These are phyloP conservation scores for Piprites chloris DNA, from an alignment of 2,113 vertebrate species.

Conservation along the genomic window DNA sequence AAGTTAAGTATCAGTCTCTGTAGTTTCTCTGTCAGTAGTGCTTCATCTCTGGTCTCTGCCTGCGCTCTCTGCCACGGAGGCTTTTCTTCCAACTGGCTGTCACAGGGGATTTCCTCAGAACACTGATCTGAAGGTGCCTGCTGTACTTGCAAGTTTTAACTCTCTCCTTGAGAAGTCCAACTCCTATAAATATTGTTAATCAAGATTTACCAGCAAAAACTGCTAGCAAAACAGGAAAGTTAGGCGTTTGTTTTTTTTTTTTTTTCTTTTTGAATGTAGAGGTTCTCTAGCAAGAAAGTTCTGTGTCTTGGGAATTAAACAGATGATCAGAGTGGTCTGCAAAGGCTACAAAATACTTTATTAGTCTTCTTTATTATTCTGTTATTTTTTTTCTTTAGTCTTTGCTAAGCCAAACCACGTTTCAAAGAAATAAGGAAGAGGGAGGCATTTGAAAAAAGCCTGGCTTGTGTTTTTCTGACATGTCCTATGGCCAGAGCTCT, in stretches of 20 bases:
- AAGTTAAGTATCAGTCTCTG: no score
- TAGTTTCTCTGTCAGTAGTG: no score
- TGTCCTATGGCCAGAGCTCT: background rate
- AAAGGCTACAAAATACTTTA: background rate
- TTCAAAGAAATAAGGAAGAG: background rate
- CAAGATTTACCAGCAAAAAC: background rate
- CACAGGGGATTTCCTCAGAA: background rate
- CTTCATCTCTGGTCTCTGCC: no score
- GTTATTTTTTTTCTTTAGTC: background rate
- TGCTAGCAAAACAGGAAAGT: background rate
- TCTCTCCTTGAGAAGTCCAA: background rate
- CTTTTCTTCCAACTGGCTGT: no score
- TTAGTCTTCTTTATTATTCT: background rate
- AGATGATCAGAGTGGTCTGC: background rate
- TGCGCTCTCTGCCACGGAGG: no score
- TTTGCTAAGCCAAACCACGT: background rate
- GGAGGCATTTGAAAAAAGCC: background rate
- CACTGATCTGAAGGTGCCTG: background rate
- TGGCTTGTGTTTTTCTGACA: background rate
- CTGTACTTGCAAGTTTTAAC: background rate
- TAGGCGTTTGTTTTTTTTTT: no score
- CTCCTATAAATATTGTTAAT: background rate
- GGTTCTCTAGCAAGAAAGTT: background rate
- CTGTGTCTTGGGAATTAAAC: background rate
- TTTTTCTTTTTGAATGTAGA: background rate